Conservation (phyloP, 2,113 vertebrate genomes). For the Ailuropoda melanoleuca region DNA sequence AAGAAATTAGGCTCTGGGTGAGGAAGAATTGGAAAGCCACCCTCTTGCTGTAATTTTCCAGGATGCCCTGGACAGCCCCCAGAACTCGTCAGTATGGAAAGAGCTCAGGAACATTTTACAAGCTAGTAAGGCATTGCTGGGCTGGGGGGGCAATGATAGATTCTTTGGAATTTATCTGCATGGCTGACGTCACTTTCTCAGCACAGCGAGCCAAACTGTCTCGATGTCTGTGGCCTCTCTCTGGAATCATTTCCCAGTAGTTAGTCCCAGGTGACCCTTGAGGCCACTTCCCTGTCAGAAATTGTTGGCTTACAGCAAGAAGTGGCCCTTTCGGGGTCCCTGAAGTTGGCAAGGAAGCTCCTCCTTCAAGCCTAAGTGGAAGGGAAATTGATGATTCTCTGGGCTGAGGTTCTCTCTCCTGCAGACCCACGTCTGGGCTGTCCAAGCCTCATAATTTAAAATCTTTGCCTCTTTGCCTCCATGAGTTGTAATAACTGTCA, state of each 20-base stretch:
- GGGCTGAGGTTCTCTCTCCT: neutral
- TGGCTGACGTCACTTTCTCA: slow-evolving; percentile 59
- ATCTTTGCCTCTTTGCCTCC: neutral
- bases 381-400: neutral
- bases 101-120: slow-evolving; percentile 65
- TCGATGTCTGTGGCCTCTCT: slow-evolving; percentile 51
- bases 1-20: slow-evolving; percentile 14
- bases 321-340: neutral
- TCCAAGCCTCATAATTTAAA: neutral
- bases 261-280: slow-evolving; percentile 43
- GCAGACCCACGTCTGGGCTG: neutral
- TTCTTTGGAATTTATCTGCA: slow-evolving; percentile 69
- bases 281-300: slow-evolving; percentile 44
- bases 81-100: slow-evolving; percentile 42
- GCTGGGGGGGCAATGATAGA: neutral
- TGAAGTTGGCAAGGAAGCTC: neutral
- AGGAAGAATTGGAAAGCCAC: slow-evolving; percentile 11
- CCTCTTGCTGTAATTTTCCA: slow-evolving; percentile 57
- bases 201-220: slow-evolving; percentile 49
- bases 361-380: neutral
- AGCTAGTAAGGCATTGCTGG: slow-evolving; percentile 60
- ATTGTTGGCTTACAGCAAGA: neutral
- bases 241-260: slow-evolving; percentile 44
- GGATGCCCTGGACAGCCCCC: slow-evolving; percentile 47
- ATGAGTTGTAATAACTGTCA: too few relatives aligned